Evolutionary conservation across 2,113 vertebrate genomes (phyloP).

Genomic region (Struthio camelus): DNA sequence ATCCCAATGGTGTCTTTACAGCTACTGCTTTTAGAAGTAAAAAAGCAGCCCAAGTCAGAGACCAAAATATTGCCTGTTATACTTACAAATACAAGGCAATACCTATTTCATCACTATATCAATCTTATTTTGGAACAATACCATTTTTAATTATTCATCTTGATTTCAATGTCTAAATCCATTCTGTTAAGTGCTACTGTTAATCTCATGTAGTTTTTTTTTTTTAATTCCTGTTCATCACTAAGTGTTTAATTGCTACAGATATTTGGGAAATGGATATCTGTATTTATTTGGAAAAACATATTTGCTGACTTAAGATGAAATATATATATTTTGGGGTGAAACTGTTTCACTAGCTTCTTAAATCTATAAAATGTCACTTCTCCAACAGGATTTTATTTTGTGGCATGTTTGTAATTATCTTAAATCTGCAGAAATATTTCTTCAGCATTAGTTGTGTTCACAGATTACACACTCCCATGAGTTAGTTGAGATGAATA

Average conservation of each 20-base stretch:
- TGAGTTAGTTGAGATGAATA: neutral
- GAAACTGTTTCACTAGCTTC: neutral
- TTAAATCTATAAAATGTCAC: neutral
- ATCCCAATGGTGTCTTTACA: neutral
- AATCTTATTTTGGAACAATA: neutral
- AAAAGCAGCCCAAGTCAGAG: neutral
- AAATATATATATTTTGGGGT: neutral
- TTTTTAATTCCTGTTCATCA: neutral
- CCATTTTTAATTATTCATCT: neutral
- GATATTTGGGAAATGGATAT: neutral
- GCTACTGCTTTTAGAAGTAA: neutral
- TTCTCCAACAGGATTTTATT: neutral
- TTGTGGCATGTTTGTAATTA: neutral
- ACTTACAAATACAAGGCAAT: neutral
- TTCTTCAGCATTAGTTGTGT: neutral
- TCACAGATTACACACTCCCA: neutral
- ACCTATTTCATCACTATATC: neutral
- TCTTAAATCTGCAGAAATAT: neutral
- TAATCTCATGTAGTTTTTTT: neutral
- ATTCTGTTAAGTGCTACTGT: neutral
- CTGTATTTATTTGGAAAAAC: neutral
- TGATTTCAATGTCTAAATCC: neutral
- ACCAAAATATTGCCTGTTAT: neutral
- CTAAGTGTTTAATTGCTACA: neutral
- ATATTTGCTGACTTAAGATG: neutral